Percentiles rank a stretch among this genome's conserved stretches.
phyloP scores from a whole-genome alignment of 2,888 invertebrate genomes.

The Norana najaformis region DNA sequence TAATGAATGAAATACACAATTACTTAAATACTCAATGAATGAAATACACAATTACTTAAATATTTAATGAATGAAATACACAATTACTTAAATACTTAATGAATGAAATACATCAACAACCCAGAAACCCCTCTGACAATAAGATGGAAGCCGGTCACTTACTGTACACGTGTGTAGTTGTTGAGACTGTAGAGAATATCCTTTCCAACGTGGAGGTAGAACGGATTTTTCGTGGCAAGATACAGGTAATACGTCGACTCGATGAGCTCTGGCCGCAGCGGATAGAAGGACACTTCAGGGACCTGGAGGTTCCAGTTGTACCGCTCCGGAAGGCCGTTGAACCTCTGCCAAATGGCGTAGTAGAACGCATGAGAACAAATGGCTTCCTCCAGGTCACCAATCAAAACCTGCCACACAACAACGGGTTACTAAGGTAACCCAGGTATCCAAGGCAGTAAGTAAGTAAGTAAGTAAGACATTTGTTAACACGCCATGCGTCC shows the following conservation, averaged over 20 bases:
- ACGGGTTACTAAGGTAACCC: slow-evolving; percentile 10
- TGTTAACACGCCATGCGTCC: no score
- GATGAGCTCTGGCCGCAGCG: slow-evolving; percentile 70
- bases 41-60: no score
- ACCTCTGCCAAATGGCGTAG: slow-evolving; percentile 70
- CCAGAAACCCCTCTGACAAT: no score
- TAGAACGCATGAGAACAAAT: slow-evolving; percentile 71
- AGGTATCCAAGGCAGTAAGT: neutral
- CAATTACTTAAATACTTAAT: no score
- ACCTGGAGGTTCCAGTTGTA: slow-evolving; percentile 61
- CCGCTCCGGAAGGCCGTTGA: slow-evolving; percentile 66
- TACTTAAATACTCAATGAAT: no score
- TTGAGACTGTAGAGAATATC: slow-evolving; percentile 68
- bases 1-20: no score
- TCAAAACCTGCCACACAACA: slow-evolving; percentile 64
- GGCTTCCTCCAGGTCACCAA: slow-evolving; percentile 71
- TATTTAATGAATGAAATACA: no score
- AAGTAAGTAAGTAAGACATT: no score
- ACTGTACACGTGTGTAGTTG: slow-evolving; percentile 65
- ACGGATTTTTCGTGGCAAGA: slow-evolving; percentile 70
- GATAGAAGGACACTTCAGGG: slow-evolving; percentile 69
- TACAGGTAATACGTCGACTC: slow-evolving; percentile 71
- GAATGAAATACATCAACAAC: no score
- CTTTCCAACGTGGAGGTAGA: slow-evolving; percentile 70
- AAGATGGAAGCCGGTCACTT: slow-evolving; percentile 42